phyloP scores from a whole-genome alignment of 2,113 vertebrate genomes.

The Rhinolophus ferrumequinum region DNA sequence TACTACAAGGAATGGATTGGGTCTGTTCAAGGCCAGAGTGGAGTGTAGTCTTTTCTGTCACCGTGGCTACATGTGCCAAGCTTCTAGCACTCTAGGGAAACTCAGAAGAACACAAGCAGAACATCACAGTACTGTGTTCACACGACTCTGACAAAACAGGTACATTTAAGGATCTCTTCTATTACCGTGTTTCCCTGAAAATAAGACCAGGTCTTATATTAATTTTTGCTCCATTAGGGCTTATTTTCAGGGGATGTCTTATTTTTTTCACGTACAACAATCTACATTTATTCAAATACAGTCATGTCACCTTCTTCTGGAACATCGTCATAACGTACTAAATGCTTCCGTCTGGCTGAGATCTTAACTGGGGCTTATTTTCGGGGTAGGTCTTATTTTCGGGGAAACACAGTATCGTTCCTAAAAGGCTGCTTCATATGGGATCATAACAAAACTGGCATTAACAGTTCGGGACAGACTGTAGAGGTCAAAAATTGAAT shows the following conservation, averaged over 20 bases:
- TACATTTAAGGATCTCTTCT: not conserved
- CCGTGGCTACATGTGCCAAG: not conserved
- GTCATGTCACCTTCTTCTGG: too few species aligned
- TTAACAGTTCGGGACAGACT: not conserved
- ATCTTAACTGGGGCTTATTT: too few species aligned
- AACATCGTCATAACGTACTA: too few species aligned
- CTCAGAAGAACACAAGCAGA: not conserved
- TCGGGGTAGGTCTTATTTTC: too few species aligned
- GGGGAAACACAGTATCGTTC: not conserved
- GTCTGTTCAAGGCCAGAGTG: not conserved
- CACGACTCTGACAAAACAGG: not conserved
- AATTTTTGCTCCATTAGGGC: too few species aligned
- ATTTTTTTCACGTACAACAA: too few species aligned
- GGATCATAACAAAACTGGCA: not conserved
- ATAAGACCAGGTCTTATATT: too few species aligned
- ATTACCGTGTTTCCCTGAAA: not conserved
- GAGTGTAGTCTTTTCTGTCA: not conserved
- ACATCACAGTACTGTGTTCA: not conserved
- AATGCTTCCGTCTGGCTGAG: too few species aligned
- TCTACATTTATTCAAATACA: too few species aligned
- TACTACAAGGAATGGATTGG: not conserved
- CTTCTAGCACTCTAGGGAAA: not conserved
- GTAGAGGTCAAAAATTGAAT: not conserved
- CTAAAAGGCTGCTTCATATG: not conserved
- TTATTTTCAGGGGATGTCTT: too few species aligned